These are phyloP conservation scores for Dolichotis patagonum DNA, from an alignment of 2,113 vertebrate genomes.

Conservation along the genomic window DNA sequence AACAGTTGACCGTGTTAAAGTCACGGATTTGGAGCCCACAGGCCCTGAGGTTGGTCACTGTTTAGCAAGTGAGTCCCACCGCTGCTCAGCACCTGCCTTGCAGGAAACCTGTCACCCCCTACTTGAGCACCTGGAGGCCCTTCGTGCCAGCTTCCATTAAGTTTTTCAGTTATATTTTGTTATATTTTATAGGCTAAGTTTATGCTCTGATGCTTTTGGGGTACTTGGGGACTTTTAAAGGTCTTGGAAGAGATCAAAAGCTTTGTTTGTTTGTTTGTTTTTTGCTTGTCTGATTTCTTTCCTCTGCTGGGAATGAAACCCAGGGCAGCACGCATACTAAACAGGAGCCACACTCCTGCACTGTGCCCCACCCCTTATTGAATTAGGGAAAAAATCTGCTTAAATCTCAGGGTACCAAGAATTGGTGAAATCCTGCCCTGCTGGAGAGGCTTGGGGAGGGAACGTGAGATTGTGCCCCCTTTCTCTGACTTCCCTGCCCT, in stretches of 20 bases:
- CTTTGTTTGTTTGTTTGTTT: not conserved
- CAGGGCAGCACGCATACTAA: not conserved
- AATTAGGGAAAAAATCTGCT: not conserved
- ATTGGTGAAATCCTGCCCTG: not conserved
- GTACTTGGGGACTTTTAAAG: not conserved
- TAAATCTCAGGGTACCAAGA: not conserved
- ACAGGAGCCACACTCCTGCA: too few relatives aligned
- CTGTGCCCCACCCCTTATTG: not conserved
- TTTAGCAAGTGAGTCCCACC: too few relatives aligned
- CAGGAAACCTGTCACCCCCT: not conserved
- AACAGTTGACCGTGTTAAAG: not conserved
- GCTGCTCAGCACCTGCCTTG: rapidly evolving
- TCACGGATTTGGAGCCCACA: not conserved
- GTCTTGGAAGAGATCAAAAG: not conserved
- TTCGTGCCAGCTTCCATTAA: not conserved
- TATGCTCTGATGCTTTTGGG: not conserved
- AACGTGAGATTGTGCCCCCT: not conserved
- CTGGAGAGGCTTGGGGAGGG: not conserved
- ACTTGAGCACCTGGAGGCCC: not conserved
- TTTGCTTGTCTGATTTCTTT: not conserved
- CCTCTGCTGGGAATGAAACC: not conserved
- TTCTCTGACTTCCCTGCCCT: not conserved
- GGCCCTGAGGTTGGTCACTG: not conserved
- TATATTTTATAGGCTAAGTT: not conserved
- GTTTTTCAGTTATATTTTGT: not conserved